Evolutionary conservation across 2,113 vertebrate species (phyloP), one percentile per base, ranked within the genome.

Genomic region (Desmodus rotundus): DNA sequence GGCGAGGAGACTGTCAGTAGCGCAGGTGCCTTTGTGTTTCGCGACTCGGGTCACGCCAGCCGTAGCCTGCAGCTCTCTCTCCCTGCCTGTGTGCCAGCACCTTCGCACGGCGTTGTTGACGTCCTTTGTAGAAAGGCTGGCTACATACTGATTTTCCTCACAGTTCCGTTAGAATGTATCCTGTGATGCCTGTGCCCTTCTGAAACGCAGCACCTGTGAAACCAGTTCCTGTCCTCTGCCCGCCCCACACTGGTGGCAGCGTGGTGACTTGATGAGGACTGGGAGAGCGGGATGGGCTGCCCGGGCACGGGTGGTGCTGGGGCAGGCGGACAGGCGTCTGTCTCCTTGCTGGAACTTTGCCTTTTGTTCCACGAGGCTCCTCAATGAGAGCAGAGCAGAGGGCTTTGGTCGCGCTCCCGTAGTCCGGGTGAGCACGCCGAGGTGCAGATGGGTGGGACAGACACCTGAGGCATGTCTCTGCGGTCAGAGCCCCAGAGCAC

Each of bases 61-160:
- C 20, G 1, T 14, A 24, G 22, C 50, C 20, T 36, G 12, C 31
- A 80, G 50, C 26, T 9, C 4, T 36, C 50, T 80, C 28, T 13
- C 41, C 16, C n/a, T 15, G 31, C 19, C 76, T 38, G 19, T 13
- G 47, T 31, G 26, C 16, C 36, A 12, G 33, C 33, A 14, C 17
- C 20, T 3, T 10, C 76, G 20, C 93, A 47, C 91, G 45, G 81
- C 2, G 4, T 76, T 93, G 73, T 91, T 61, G 63, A 24, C 91
- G 96, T 91, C 86, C 67, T 98, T 96, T 90, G 41, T 43, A 73
- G 31, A 58, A 33, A 96, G 97, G 43, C 98, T 86, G 0, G 97
- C 97, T 87, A 47, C 5, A 3, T 17, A 93, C 94, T 81, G 95
- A 61, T 91, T 70, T 41, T 89, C 67, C 63, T 87, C 84, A 5